These are phyloP conservation scores for Epinephelus moara DNA, from an alignment of 2,113 vertebrate genomes.

Conservation along the genomic window DNA sequence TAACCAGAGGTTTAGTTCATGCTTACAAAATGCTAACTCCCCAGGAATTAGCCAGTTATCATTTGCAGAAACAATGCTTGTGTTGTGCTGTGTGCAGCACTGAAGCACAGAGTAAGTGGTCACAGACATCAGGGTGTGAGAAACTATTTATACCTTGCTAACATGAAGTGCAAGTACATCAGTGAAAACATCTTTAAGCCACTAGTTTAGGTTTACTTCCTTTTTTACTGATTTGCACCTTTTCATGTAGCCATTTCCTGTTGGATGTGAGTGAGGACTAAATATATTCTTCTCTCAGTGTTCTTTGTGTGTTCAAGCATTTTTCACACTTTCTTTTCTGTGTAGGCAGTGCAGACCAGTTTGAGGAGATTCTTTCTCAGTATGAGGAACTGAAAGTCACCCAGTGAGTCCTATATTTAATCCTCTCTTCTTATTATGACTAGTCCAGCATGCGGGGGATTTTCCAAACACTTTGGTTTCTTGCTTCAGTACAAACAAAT, in stretches of 20 bases:
- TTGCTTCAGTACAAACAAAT: conserved; percentile 8
- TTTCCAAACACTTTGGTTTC: conserved; percentile 16
- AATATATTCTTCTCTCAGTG: not conserved
- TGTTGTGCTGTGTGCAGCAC: not conserved
- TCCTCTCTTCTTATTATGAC: not conserved
- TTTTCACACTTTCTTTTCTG: conserved; percentile 1
- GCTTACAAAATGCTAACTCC: not conserved
- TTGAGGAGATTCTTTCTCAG: conserved; percentile 83
- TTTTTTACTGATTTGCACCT: not conserved
- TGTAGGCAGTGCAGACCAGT: conserved; percentile 81
- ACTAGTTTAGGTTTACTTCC: conserved; percentile 24
- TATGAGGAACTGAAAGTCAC: conserved; percentile 86
- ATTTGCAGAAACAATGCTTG: not conserved
- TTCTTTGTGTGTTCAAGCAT: not conserved
- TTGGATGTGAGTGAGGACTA: not conserved
- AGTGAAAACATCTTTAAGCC: not conserved
- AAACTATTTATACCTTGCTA: conserved; percentile 12
- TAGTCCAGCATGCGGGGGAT: not conserved
- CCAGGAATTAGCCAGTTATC: not conserved
- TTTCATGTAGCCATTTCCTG: not conserved
- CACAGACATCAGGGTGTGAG: not conserved
- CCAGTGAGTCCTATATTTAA: conserved; percentile 77
- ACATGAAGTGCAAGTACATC: conserved; percentile 14
- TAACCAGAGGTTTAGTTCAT: not conserved
- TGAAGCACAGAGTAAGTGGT: conserved; percentile 8